These are phyloP conservation scores for Brienomyrus longianalis DNA, from an alignment of 2,113 vertebrate genomes.

Conservation along the genomic window DNA sequence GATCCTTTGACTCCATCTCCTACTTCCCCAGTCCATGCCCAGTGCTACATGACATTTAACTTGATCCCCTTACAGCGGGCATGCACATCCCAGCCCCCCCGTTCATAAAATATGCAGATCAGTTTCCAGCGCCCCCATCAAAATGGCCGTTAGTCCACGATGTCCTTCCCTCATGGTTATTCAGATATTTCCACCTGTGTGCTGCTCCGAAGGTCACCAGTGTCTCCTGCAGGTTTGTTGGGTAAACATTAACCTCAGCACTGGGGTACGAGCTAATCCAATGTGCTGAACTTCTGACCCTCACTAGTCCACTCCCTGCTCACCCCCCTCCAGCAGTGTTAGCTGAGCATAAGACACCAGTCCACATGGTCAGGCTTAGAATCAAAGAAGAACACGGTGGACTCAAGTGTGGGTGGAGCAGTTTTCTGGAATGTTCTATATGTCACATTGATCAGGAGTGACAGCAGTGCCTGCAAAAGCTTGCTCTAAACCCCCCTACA, in stretches of 20 bases:
- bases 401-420: background rate
- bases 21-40: no score
- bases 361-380: background rate
- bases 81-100: background rate
- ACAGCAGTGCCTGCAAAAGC: background rate
- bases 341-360: background rate
- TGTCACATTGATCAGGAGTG: background rate
- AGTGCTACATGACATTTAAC: no score
- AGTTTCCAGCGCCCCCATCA: background rate
- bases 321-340: background rate
- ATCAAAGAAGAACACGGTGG: background rate
- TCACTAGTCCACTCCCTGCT: background rate
- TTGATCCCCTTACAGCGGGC: background rate
- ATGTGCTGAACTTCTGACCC: no score
- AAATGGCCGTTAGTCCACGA: background rate
- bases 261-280: background rate
- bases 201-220: background rate
- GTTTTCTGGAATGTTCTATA: background rate
- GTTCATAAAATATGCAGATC: background rate
- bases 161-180: slow-evolving; percentile 10
- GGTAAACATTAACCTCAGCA: slow-evolving; percentile 21
- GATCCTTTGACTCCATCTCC: no score
- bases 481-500: background rate
- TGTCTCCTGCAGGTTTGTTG: slow-evolving; percentile 10
- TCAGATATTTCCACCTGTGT: background rate